Conservation (phyloP, 1,140 invertebrate species). For the Lucilia cuprina region DNA sequence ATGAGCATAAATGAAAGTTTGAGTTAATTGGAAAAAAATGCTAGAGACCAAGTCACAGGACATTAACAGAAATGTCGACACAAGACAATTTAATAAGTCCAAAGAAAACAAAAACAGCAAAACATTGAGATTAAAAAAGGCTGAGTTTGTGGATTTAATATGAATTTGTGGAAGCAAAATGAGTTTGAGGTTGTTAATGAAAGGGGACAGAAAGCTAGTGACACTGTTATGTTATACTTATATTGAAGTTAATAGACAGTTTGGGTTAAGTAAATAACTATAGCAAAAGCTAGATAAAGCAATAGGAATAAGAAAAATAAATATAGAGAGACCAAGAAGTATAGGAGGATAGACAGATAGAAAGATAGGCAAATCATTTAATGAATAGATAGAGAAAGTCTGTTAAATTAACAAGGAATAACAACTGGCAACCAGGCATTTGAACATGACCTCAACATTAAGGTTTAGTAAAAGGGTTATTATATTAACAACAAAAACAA, state of each 20-base stretch:
- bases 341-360: background rate
- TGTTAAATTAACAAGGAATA: background rate
- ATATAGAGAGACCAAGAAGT: too few relatives aligned
- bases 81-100: background rate
- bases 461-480: background rate
- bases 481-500: background rate
- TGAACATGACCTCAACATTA: slow-evolving; percentile 13
- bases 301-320: background rate
- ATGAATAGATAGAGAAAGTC: background rate
- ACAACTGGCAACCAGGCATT: background rate
- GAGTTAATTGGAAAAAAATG: background rate
- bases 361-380: background rate
- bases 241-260: background rate
- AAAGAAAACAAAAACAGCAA: background rate
- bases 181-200: background rate
- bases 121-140: too few relatives aligned
- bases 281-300: background rate
- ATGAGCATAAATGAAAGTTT: background rate
- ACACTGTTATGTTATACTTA: background rate
- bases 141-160: too few relatives aligned
- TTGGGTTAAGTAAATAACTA: background rate
- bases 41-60: background rate
- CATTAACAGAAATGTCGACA: background rate
- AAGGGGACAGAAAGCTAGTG: background rate
- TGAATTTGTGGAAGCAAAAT: background rate